Conservation (phyloP, 1,140 invertebrate genomes). For the Agrypnia vestita region DNA sequence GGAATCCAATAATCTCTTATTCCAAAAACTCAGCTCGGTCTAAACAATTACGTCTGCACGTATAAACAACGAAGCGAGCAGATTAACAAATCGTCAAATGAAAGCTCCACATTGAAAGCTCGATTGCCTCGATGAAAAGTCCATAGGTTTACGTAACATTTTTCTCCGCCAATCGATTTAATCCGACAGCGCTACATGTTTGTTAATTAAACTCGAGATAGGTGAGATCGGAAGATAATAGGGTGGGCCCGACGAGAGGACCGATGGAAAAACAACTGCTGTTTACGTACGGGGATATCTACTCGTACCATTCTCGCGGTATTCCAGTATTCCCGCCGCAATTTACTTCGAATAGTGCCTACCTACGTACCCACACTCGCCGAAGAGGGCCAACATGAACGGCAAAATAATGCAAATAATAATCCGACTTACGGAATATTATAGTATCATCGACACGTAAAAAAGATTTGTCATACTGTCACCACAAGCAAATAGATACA, state of each 20-base stretch:
- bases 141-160: neutral
- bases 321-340: too few relatives aligned
- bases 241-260: slow-evolving; percentile 1
- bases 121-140: neutral
- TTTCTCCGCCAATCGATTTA: slow-evolving; percentile 5
- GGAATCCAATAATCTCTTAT: too few relatives aligned
- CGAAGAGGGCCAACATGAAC: neutral
- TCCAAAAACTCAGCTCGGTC: too few relatives aligned
- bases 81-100: neutral
- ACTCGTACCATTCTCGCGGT: too few relatives aligned
- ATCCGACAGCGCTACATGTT: slow-evolving; percentile 3
- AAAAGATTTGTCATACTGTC: too few relatives aligned
- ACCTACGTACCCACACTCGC: too few relatives aligned
- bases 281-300: neutral
- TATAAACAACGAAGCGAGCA: neutral
- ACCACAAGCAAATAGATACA: too few relatives aligned
- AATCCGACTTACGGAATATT: too few relatives aligned
- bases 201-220: slow-evolving; percentile 26
- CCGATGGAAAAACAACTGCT: slow-evolving; percentile 18
- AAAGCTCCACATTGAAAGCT: neutral
- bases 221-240: slow-evolving; percentile 11
- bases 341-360: too few relatives aligned
- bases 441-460: too few relatives aligned
- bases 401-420: slow-evolving; percentile 6
- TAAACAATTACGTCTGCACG: too few relatives aligned